Evolutionary conservation across 2,797 vertebrate genomes (phyloP).

Genomic region (Periophthalmus magnuspinnatus): DNA sequence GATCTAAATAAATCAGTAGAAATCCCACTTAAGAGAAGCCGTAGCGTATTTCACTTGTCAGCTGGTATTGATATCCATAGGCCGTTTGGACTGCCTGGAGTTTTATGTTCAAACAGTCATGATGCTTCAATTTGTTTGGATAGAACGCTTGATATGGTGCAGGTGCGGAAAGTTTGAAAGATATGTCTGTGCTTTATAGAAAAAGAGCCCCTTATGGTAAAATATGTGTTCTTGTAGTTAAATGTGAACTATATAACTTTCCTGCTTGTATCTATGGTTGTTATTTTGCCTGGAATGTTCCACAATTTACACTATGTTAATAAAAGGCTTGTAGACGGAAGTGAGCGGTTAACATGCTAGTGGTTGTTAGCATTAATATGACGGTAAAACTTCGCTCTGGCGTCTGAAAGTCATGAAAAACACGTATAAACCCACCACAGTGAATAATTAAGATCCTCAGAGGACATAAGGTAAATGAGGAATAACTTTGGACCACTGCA

Average conservation of each 20-base stretch:
- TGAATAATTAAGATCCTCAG: too few species aligned
- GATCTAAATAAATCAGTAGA: slow-evolving; percentile 72
- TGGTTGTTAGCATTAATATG: too few species aligned
- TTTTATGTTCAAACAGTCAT: slow-evolving; percentile 54
- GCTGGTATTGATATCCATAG: slow-evolving; percentile 50
- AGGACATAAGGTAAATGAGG: too few species aligned
- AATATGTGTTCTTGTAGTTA: neutral
- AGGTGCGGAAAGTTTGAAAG: slow-evolving; percentile 57
- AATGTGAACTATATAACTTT: too few species aligned
- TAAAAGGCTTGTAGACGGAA: neutral
- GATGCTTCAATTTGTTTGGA: slow-evolving; percentile 62
- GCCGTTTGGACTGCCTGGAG: slow-evolving; percentile 37
- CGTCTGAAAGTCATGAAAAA: too few species aligned
- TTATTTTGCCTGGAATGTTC: neutral
- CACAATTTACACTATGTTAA: neutral
- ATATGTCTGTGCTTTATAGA: slow-evolving; percentile 33
- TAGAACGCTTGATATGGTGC: slow-evolving; percentile 55
- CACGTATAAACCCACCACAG: too few species aligned
- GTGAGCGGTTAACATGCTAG: too few species aligned
- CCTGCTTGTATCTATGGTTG: neutral
- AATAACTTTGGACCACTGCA: too few species aligned
- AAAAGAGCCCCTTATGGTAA: slow-evolving; percentile 26
- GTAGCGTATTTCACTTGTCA: slow-evolving; percentile 56
- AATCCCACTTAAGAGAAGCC: slow-evolving; percentile 47
- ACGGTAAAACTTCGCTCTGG: too few species aligned